A percentile compares a stretch with the other conserved stretches of the same genome.
phyloP scores from a whole-genome alignment of 2,888 invertebrate species.

The Nasonia oneida region DNA sequence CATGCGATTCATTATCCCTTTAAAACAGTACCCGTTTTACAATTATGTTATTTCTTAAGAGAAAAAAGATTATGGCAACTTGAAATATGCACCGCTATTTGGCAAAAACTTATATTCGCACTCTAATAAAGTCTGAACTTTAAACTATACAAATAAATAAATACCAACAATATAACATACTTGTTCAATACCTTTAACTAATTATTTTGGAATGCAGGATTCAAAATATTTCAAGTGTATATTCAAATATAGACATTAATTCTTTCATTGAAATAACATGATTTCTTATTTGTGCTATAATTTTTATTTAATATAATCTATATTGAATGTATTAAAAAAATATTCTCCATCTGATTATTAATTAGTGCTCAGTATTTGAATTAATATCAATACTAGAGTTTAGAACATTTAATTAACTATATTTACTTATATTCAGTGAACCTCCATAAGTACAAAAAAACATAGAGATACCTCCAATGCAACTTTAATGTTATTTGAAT shows the following conservation, averaged over 20 bases:
- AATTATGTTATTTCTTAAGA: slow-evolving; percentile 28
- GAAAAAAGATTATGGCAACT: slow-evolving; percentile 58
- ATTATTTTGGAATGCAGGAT: slow-evolving; percentile 56
- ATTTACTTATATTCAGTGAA: background rate
- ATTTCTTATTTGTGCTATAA: slow-evolving; percentile 33
- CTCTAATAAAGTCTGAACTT: slow-evolving; percentile 49
- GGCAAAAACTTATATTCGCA: slow-evolving; percentile 55
- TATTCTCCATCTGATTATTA: background rate
- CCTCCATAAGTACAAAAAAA: background rate
- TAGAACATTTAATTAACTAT: background rate
- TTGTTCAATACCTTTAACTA: slow-evolving; percentile 55
- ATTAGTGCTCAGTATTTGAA: background rate
- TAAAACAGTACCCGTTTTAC: slow-evolving; percentile 39
- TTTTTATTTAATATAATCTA: background rate
- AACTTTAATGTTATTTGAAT: slow-evolving; percentile 3
- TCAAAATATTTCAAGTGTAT: slow-evolving; percentile 47
- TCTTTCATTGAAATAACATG: slow-evolving; percentile 29
- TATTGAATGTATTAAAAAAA: background rate
- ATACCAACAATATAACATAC: slow-evolving; percentile 53
- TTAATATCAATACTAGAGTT: background rate
- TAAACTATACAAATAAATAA: slow-evolving; percentile 61
- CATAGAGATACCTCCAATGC: background rate
- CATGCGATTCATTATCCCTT: slow-evolving; percentile 37
- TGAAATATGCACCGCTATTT: slow-evolving; percentile 58
- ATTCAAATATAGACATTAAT: slow-evolving; percentile 32